These are phyloP conservation scores for Parauchenoglanis punctatus DNA, from an alignment of 2,797 vertebrate genomes.

Conservation along the genomic window DNA sequence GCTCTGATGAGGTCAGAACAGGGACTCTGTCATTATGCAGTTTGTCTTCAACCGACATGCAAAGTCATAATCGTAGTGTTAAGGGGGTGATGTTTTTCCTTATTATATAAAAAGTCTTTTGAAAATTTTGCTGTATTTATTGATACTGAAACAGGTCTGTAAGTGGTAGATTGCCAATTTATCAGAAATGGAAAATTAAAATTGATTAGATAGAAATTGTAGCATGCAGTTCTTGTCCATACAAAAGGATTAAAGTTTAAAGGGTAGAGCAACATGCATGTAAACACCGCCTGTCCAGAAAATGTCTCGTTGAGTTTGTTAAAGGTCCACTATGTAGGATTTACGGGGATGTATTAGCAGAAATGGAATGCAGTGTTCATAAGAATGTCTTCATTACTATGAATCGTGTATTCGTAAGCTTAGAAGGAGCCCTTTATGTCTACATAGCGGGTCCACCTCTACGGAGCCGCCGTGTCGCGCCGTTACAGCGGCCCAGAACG, in stretches of 20 bases:
- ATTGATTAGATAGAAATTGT: not conserved
- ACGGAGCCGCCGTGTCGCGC: too few species aligned
- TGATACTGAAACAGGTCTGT: not conserved
- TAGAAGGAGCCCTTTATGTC: too few species aligned
- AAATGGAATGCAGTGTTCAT: too few species aligned
- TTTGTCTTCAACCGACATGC: not conserved
- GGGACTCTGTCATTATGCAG: not conserved
- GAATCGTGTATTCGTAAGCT: too few species aligned
- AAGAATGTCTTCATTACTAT: too few species aligned
- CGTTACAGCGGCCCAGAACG: too few species aligned
- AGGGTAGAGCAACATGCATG: too few species aligned
- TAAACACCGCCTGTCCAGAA: too few species aligned
- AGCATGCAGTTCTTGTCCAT: not conserved
- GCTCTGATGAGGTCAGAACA: not conserved
- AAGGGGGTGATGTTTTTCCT: not conserved
- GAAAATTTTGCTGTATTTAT: not conserved
- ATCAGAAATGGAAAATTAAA: not conserved
- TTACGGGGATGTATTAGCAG: too few species aligned
- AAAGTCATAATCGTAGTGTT: not conserved
- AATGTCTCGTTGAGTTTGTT: not conserved
- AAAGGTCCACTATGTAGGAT: too few species aligned
- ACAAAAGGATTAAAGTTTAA: not conserved
- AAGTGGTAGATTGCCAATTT: not conserved
- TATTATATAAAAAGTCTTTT: too few species aligned
- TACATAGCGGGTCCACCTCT: too few species aligned